These are phyloP conservation scores for Ameiurus melas DNA, from an alignment of 2,113 vertebrate species.

Conservation along the genomic window DNA sequence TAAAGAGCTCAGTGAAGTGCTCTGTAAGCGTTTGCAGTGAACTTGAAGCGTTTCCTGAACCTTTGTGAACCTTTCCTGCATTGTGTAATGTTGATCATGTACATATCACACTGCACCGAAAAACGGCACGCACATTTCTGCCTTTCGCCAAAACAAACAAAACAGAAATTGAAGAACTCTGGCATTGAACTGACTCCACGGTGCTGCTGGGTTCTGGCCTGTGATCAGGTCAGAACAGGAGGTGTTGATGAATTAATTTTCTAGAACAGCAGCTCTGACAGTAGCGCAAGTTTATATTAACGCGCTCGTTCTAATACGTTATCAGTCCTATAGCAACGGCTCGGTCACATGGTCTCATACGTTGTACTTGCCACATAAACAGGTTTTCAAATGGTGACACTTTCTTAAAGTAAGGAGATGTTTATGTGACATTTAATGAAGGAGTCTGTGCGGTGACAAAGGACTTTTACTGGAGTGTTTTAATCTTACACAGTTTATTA, in stretches of 20 bases:
- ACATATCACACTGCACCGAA: conserved; percentile 40
- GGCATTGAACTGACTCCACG: background rate
- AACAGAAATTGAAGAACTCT: background rate
- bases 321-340: background rate
- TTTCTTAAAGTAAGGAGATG: background rate
- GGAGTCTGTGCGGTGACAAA: background rate
- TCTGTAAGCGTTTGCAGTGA: conserved; percentile 3
- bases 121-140: background rate
- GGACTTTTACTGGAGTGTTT: too few species aligned
- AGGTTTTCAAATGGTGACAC: background rate
- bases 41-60: too few species aligned
- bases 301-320: background rate
- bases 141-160: background rate
- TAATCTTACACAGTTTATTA: too few species aligned
- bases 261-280: background rate
- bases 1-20: background rate
- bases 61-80: too few species aligned
- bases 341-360: background rate
- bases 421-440: background rate
- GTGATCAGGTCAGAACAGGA: background rate
- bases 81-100: too few species aligned
- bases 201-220: background rate
- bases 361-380: too few species aligned
- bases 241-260: background rate
- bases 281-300: background rate